A percentile compares a stretch with the other conserved stretches of the same genome.
These are phyloP conservation scores for Diadegma fenestrale DNA, from an alignment of 2,888 invertebrate genomes.

Conservation along the genomic window DNA sequence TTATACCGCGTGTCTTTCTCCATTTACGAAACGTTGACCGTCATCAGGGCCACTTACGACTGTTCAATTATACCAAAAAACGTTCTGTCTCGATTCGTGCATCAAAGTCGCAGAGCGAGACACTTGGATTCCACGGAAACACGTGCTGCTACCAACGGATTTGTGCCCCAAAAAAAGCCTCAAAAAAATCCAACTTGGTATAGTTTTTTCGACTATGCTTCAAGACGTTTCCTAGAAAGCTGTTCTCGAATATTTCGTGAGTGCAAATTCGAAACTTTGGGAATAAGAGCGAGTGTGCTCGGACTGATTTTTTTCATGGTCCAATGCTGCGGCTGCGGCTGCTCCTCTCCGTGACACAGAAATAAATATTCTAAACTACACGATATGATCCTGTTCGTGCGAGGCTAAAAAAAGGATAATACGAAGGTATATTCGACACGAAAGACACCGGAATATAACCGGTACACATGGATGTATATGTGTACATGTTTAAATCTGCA, in stretches of 20 bases:
- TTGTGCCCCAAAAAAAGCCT: conserved; percentile 17
- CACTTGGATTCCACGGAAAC: conserved; percentile 13
- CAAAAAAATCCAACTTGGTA: conserved; percentile 11
- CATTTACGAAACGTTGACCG: conserved; percentile 23
- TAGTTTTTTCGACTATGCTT: conserved; percentile 16
- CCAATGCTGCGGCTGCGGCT: conserved; percentile 1
- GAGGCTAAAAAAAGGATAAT: conserved; percentile 26
- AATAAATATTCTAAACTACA: conserved; percentile 49
- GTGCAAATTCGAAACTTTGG: conserved; percentile 41
- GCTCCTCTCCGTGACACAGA: conserved; percentile 46
- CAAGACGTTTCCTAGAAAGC: conserved; percentile 50
- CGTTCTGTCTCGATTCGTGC: conserved; percentile 30
- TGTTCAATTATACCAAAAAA: conserved; percentile 44
- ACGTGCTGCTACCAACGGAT: conserved; percentile 41
- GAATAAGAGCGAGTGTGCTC: conserved; percentile 37
- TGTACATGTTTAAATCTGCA: conserved; percentile 16
- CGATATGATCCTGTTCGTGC: conserved; percentile 57
- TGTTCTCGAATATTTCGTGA: conserved; percentile 42
- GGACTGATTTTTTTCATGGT: conserved; percentile 57
- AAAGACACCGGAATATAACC: conserved; percentile 54
- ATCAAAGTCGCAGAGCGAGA: conserved; percentile 5
- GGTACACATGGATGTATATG: conserved; percentile 9
- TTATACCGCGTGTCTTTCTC: not conserved
- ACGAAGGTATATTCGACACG: conserved; percentile 57
- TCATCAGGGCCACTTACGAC: conserved; percentile 36